phyloP scores from a whole-genome alignment of 2,113 vertebrate genomes.

The Seriola rivoliana region DNA sequence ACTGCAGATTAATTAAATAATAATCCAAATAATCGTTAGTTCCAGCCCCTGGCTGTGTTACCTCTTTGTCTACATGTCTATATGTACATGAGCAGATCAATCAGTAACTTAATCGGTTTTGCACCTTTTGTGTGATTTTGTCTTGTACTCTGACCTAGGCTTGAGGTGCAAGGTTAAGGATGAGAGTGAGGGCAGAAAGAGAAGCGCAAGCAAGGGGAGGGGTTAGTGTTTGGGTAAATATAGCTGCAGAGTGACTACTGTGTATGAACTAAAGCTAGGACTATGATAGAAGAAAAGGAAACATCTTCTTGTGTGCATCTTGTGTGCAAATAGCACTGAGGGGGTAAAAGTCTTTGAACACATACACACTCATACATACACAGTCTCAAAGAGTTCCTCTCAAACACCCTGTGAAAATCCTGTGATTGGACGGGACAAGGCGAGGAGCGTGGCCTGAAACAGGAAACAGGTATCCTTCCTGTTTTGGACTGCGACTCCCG shows the following conservation, averaged over 20 bases:
- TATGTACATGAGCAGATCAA: conserved; percentile 1
- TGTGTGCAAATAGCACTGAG: conserved; percentile 62
- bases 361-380: conserved; percentile 51
- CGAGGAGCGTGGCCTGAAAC: conserved; percentile 33
- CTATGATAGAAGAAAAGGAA: conserved; percentile 63
- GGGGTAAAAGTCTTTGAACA: conserved; percentile 43
- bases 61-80: background rate
- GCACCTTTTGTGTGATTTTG: background rate
- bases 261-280: conserved; percentile 70
- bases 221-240: conserved; percentile 65
- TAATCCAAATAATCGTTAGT: background rate
- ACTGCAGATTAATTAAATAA: background rate
- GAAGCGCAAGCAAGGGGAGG: conserved; percentile 55
- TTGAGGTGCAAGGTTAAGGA: conserved; percentile 51
- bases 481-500: conserved; percentile 27
- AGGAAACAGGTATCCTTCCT: conserved; percentile 41
- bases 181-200: conserved; percentile 14
- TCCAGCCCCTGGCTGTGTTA: background rate
- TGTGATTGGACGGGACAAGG: conserved; percentile 42
- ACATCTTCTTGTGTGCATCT: conserved; percentile 66
- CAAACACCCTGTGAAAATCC: conserved; percentile 50
- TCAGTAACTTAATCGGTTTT: background rate
- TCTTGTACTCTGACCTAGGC: conserved; percentile 63
- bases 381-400: conserved; percentile 41
- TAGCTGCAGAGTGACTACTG: conserved; percentile 47